Percentiles rank a stretch among this genome's conserved stretches.
These are phyloP conservation scores for Anguilla obscura DNA, from an alignment of 2,797 vertebrate genomes.

Conservation along the genomic window DNA sequence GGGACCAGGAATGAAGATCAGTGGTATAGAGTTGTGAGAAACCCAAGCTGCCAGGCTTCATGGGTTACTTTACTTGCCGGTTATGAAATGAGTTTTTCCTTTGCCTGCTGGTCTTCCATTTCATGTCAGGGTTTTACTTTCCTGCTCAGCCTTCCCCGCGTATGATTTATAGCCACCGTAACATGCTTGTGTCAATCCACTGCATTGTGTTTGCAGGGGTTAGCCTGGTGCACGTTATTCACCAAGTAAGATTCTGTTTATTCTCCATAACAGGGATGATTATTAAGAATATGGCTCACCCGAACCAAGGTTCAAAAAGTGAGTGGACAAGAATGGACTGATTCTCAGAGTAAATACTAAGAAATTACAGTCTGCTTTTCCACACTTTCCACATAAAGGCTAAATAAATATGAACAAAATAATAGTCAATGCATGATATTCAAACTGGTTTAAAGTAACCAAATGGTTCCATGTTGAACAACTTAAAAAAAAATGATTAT, in stretches of 20 bases:
- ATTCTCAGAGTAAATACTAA: too few relatives aligned
- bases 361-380: background rate
- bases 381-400: background rate
- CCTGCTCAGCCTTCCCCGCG: background rate
- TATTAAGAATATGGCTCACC: background rate
- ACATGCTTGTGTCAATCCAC: constrained; percentile 34
- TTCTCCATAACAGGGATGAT: background rate
- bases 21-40: background rate
- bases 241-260: constrained; percentile 19
- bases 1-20: too few relatives aligned
- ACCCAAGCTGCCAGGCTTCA: background rate
- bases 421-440: background rate
- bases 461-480: constrained; percentile 28
- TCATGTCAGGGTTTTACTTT: constrained; percentile 29
- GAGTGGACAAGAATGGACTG: background rate
- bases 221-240: constrained; percentile 25
- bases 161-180: constrained; percentile 31
- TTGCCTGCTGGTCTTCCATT: constrained; percentile 25
- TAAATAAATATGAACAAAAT: background rate
- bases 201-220: constrained; percentile 29
- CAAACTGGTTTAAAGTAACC: background rate
- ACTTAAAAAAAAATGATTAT: background rate
- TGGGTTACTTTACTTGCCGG: background rate
- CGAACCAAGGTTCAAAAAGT: background rate
- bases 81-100: constrained; percentile 36